These are phyloP conservation scores for Phodopus roborovskii DNA, from an alignment of 2,113 vertebrate genomes.

Conservation along the genomic window DNA sequence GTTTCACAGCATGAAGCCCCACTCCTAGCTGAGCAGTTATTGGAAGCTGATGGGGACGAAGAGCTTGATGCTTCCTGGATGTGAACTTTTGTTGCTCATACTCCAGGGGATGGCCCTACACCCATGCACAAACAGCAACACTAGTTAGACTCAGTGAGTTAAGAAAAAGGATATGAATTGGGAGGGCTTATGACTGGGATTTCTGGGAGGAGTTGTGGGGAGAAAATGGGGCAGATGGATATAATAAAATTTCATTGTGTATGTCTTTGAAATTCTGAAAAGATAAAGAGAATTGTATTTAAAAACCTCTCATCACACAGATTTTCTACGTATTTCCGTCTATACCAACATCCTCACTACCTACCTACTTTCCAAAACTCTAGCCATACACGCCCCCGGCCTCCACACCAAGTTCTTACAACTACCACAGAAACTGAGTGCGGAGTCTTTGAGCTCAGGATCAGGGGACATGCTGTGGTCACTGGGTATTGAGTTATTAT, in stretches of 20 bases:
- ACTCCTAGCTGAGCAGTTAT: too few species aligned
- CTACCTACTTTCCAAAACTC: not conserved
- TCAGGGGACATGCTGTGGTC: not conserved
- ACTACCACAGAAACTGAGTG: not conserved
- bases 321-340: too few species aligned
- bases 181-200: not conserved
- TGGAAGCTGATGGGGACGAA: not conserved
- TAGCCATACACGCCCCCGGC: not conserved
- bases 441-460: too few species aligned
- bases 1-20: not conserved
- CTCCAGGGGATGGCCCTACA: not conserved
- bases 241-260: not conserved
- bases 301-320: not conserved
- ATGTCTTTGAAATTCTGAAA: not conserved
- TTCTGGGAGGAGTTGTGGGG: not conserved
- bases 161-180: not conserved
- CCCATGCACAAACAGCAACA: too few species aligned
- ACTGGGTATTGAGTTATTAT: not conserved
- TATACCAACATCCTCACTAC: fast-evolving
- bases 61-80: not conserved
- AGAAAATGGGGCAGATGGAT: not conserved
- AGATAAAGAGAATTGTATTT: not conserved
- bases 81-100: not conserved
- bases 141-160: not conserved
- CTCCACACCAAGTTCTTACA: not conserved